Conservation (phyloP, 1,140 invertebrate species). For the Frieseomelitta varia region DNA sequence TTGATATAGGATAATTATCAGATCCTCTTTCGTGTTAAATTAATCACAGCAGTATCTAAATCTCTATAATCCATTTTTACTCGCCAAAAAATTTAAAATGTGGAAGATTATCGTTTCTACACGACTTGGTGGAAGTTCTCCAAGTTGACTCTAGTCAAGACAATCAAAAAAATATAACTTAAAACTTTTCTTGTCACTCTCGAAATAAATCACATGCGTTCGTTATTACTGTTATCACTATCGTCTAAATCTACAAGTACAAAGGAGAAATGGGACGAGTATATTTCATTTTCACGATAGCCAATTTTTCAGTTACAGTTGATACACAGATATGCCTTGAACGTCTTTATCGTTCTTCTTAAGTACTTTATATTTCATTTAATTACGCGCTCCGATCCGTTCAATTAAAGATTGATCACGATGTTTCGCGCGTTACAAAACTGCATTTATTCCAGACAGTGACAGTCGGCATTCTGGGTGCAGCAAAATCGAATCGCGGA, state of each 20-base stretch:
- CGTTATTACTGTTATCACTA: too few species aligned
- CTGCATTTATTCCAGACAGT: neutral
- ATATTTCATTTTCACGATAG: neutral
- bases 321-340: neutral
- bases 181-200: neutral
- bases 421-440: neutral
- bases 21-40: too few species aligned
- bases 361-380: neutral
- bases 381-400: neutral
- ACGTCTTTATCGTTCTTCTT: neutral
- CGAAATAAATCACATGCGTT: neutral
- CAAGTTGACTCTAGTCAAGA: neutral
- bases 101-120: too few species aligned
- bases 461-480: neutral
- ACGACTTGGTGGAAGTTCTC: too few species aligned
- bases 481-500: neutral
- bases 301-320: neutral
- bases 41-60: too few species aligned
- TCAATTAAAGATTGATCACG: constrained; percentile 6
- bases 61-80: too few species aligned
- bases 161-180: too few species aligned
- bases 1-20: too few species aligned
- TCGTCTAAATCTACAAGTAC: neutral
- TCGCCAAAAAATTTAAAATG: too few species aligned
- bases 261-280: neutral